Percentiles rank a stretch among this genome's conserved stretches.
Evolutionary conservation across 64 coral and sea anemone genomes (phyloP).

Genomic region (Montipora sp.): DNA sequence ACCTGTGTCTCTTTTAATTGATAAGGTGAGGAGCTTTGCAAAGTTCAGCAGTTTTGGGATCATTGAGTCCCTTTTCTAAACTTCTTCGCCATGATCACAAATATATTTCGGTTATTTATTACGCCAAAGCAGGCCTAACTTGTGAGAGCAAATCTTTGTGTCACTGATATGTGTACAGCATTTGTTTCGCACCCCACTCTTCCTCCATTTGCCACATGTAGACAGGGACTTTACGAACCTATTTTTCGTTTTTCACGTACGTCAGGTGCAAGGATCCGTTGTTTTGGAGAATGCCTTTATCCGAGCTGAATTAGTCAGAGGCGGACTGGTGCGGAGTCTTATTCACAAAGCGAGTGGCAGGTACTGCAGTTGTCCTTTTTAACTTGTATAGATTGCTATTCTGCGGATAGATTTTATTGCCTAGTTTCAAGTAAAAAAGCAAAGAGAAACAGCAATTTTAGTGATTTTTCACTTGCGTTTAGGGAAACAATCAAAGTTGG

Average conservation of each 20-base stretch:
- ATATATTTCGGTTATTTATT: no score
- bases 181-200: no score
- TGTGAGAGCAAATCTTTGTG: no score
- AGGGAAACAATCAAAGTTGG: constrained; percentile 83
- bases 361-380: neutral
- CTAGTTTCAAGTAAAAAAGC: neutral
- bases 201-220: no score
- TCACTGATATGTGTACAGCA: no score
- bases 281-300: constrained; percentile 37
- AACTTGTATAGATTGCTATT: neutral
- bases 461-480: neutral
- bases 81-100: no score
- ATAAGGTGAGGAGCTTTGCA: constrained; percentile 39
- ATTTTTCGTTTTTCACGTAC: no score
- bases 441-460: neutral
- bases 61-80: neutral
- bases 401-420: no score
- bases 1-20: constrained; percentile 2
- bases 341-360: constrained; percentile 57
- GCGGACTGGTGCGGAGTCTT: constrained; percentile 36
- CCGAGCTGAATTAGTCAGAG: constrained; percentile 27
- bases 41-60: neutral
- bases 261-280: constrained; percentile 6
- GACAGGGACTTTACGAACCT: no score
- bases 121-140: no score